phyloP scores from a whole-genome alignment of 2,113 vertebrate genomes.

The Alouatta palliata region DNA sequence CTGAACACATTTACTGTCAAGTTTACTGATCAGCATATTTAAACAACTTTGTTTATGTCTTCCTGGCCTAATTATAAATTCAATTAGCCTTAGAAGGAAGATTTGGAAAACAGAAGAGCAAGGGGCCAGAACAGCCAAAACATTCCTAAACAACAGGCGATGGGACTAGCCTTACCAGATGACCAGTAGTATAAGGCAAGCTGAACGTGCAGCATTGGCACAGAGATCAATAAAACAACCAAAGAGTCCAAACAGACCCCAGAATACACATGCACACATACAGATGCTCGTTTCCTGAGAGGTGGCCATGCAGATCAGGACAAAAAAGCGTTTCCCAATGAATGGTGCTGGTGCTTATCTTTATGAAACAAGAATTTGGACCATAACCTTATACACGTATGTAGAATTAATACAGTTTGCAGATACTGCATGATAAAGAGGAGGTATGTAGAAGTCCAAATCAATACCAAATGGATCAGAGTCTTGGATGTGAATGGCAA shows the following conservation, averaged over 20 bases:
- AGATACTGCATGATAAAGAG: too few species aligned
- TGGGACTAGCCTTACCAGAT: not conserved
- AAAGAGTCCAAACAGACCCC: not conserved
- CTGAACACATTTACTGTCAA: not conserved
- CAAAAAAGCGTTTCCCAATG: not conserved
- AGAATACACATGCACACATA: not conserved
- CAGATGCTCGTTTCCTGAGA: not conserved
- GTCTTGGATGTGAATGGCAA: not conserved
- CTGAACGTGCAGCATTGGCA: not conserved
- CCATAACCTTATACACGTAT: not conserved
- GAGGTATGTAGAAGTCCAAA: not conserved
- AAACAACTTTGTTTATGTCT: not conserved
- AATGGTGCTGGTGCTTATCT: not conserved
- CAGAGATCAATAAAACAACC: not conserved
- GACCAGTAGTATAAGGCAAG: not conserved
- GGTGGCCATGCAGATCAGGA: not conserved
- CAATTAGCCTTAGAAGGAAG: not conserved
- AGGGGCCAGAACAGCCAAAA: not conserved
- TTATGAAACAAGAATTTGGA: not conserved
- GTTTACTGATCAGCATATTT: not conserved
- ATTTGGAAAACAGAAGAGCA: constrained; percentile 7
- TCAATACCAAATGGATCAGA: not conserved
- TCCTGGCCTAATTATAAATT: constrained; percentile 23
- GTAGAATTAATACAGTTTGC: too few species aligned
- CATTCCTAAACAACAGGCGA: not conserved